A percentile compares a stretch with the other conserved stretches of the same genome.
Conservation (phyloP, 2,888 invertebrate species). For the Pristionchus japonicus region DNA sequence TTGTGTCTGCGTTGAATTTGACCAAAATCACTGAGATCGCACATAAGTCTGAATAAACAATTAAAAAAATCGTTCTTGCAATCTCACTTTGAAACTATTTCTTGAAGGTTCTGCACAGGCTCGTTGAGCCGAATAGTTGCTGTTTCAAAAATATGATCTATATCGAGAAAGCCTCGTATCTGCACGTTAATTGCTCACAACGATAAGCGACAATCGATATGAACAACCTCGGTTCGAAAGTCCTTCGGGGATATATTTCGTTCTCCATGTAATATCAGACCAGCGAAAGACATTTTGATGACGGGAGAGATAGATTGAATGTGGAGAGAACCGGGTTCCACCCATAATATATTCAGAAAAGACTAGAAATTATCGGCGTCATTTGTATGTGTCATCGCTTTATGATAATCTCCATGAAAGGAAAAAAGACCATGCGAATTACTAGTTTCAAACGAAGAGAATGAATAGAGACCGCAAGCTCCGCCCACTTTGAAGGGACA, state of each 20-base stretch:
- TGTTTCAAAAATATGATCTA: conserved; percentile 61
- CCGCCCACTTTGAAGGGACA: no score
- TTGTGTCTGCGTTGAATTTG: neutral
- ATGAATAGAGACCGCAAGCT: no score
- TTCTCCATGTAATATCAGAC: conserved; percentile 3
- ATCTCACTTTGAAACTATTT: neutral
- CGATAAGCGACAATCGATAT: neutral
- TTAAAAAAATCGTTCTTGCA: neutral
- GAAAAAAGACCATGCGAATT: neutral
- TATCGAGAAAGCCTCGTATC: conserved; percentile 64
- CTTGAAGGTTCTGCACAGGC: neutral
- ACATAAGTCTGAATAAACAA: neutral
- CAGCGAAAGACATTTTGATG: neutral
- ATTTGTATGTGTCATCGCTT: neutral
- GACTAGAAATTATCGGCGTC: neutral
- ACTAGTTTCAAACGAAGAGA: no score
- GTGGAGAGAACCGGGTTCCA: neutral
- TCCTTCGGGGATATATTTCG: neutral
- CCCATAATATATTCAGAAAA: neutral
- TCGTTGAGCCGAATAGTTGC: conserved; percentile 52
- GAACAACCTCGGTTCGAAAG: neutral
- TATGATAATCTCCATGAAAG: neutral
- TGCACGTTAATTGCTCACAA: conserved; percentile 35
- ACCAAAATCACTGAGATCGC: neutral
- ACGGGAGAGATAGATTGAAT: neutral